Base-by-base conservation (phyloP, 2,113 vertebrate species). In the Otolemur garnettii region DNA sequence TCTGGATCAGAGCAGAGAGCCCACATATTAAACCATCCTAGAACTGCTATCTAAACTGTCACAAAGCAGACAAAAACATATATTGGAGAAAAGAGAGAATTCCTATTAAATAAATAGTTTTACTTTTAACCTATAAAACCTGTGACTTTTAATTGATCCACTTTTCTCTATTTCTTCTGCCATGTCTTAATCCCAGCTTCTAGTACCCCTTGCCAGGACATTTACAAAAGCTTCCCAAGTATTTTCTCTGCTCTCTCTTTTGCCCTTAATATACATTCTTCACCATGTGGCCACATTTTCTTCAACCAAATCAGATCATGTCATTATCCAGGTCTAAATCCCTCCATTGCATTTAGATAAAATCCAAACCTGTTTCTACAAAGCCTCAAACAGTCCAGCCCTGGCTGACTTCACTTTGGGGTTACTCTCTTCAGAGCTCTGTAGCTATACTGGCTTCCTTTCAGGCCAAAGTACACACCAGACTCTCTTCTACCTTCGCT, bases 351-450 rank as follows among this genome's bases (percentile, higher is more conserved):
- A 80, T 28, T 17, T 15, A 2, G 78, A 18, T 3, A 21, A 62
- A 50, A 10, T 68, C 10, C 38, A 42, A 66, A 14, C 33, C 3
- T 9, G 7, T n/a, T 15, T 17, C 55, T 75, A 28, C 4, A 7
- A 10, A 8, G 30, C 4, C 38, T 26, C 13, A 2, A 6, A 15
- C 5, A 17, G 3, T 3, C 5, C 9, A 2, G 79, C 28, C 45
- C 55, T 33, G 11, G 4, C 4, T 3, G 12, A 66, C 38, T 13
- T 12, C n/a, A 9, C 1, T 38, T 18, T 26, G n/a, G 50, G 12
- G 12, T 8, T 0, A 7, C 7, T 1, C 8, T 30, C 2, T 38
- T 66, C 12, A 2, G 1, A 80, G 26, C 15, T 69, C 5, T 0
- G 15, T 2, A 2, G 0, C 7, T 28, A 19, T 0, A 14, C 0